Evolutionary conservation across 2,797 vertebrate genomes (phyloP).

Genomic region (Valencia hispanica): DNA sequence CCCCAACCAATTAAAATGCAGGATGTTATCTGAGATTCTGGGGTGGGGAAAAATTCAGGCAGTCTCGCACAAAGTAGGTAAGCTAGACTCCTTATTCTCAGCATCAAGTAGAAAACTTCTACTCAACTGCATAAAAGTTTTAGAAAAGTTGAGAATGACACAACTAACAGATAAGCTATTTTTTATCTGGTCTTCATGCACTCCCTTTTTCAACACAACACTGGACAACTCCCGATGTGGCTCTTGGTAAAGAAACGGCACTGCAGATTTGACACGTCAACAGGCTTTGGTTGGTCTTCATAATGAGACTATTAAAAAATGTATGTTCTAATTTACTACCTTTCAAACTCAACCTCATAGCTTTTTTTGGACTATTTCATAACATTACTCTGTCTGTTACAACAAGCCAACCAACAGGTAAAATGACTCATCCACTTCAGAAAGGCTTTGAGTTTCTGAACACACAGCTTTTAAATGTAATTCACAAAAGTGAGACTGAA

Average conservation of each 20-base stretch:
- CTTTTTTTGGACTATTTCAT: conserved; percentile 57
- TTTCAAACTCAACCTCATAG: conserved; percentile 58
- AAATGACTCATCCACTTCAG: conserved; percentile 48
- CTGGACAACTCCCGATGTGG: background rate
- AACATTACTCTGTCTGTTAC: conserved; percentile 55
- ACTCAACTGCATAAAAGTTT: background rate
- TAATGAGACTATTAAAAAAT: conserved; percentile 70
- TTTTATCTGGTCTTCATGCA: background rate
- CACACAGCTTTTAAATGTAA: conserved; percentile 67
- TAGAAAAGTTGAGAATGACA: background rate
- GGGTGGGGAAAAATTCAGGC: background rate
- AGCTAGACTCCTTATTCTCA: background rate
- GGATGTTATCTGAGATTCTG: background rate
- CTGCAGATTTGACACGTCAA: conserved; percentile 17
- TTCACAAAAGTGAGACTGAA: conserved; percentile 67
- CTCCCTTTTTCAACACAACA: background rate
- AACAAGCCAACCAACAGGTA: conserved; percentile 58
- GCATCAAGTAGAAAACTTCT: background rate
- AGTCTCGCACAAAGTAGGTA: background rate
- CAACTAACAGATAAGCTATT: background rate
- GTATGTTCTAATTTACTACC: conserved; percentile 70
- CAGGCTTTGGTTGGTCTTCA: conserved; percentile 77
- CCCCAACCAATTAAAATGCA: background rate
- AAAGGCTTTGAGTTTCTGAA: conserved; percentile 66
- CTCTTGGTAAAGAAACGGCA: background rate